Base-by-base conservation (phyloP, 2,797 vertebrate genomes). In the Sebastes alutus region DNA sequence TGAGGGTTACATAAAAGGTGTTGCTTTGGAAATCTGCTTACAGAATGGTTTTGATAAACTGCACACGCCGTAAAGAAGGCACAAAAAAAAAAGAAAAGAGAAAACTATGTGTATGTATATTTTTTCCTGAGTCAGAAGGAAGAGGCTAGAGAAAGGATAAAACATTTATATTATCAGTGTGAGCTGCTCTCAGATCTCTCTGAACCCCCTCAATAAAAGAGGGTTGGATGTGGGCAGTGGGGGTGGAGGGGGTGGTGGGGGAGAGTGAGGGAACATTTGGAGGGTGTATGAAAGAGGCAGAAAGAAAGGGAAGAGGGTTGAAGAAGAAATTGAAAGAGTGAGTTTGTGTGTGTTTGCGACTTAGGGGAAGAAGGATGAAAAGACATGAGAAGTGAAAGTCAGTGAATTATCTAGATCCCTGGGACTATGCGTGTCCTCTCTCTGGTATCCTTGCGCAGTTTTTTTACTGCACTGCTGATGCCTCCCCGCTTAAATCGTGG, bases 1-100 rank as follows among this genome's bases (percentile, higher is more conserved):
- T 16, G 75, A 82, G 89, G 89, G 86, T 93, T 91, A 79, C 89
- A 87, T 94, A 92, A 94, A 92, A 94, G 90, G 85, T 91, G 88
- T 90, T 90, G 80, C 86, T 85, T 82, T 78, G 63, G 86, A 88
- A 94, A 86, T 93, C 89, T 94, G 91, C 92, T 94, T 93, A 91
- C 91, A 88, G 89, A 83, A 88, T 87, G 86, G 87, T 81, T 92
- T 93, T 89, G 84, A 92, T 92, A 91, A 93, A 93, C 81, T 84
- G 88, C 90, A 82, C 38, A 81, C 56, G 35, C 70, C 58, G 81
- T 67, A 87, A 84, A 81, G 81, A 75, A 61, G 29, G 42, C 13
- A 20, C 68, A 33, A 72, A 86, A 58, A 63, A 61, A 81, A 56
- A 77, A 38, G 11, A 82, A 12, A 11, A 10, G 4, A 35, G 16